Conservation (phyloP, 2,888 invertebrate species). For the Synergus gifuensis region DNA sequence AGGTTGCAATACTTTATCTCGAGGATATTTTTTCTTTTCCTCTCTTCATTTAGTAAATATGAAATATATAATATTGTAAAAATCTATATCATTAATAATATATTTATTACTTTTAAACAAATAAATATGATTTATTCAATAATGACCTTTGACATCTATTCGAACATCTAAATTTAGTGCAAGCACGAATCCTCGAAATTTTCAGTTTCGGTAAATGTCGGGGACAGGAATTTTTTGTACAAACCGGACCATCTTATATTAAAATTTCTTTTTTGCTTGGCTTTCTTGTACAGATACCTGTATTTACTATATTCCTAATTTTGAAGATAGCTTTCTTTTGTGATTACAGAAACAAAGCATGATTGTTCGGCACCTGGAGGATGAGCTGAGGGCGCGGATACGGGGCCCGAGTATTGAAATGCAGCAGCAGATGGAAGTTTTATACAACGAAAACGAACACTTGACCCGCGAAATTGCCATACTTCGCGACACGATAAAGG, state of each 20-base stretch:
- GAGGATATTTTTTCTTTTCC: background rate
- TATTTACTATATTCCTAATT: constrained; percentile 15
- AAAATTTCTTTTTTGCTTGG: background rate
- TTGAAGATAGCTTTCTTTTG: background rate
- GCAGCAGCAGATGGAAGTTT: constrained; percentile 94
- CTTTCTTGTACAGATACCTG: background rate
- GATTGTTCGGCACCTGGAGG: constrained; percentile 95
- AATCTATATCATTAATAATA: background rate
- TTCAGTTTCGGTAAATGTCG: too few species aligned
- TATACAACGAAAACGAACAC: constrained; percentile 96
- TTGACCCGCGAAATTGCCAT: constrained; percentile 95
- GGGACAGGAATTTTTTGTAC: too few species aligned
- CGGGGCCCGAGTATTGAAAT: constrained; percentile 94
- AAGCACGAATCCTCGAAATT: too few species aligned
- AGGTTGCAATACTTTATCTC: background rate
- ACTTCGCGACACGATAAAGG: constrained; percentile 95
- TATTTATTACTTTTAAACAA: too few species aligned
- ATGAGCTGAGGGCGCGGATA: constrained; percentile 92
- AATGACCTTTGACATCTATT: too few species aligned
- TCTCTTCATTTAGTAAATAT: background rate
- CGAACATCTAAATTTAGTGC: too few species aligned
- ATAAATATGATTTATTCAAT: too few species aligned
- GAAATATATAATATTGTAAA: background rate
- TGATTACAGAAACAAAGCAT: constrained; percentile 94
- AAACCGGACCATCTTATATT: background rate